Evolutionary conservation across 2,888 invertebrate species (phyloP).

Genomic region (Drosophila macrothrix): DNA sequence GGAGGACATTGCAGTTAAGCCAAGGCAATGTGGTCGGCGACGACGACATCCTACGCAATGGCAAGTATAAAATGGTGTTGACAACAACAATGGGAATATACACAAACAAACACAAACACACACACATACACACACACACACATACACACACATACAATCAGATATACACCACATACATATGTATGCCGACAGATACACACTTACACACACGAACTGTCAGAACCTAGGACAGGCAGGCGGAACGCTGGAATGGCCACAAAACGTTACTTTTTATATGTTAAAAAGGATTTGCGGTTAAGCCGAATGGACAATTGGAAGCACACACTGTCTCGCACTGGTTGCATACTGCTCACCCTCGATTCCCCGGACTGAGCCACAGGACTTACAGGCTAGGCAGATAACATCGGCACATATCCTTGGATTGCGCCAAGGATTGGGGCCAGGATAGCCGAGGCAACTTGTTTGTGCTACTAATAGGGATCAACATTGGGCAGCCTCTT

Average conservation of each 20-base stretch:
- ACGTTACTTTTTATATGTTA: slow-evolving; percentile 80
- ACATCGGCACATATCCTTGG: slow-evolving; percentile 74
- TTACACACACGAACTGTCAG: background rate
- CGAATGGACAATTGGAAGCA: slow-evolving; percentile 68
- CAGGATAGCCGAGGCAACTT: slow-evolving; percentile 60
- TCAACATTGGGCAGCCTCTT: slow-evolving; percentile 76
- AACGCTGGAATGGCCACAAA: slow-evolving; percentile 50
- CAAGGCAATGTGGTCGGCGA: slow-evolving; percentile 45
- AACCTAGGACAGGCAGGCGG: background rate
- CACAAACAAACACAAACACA: slow-evolving; percentile 31
- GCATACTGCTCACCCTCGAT: slow-evolving; percentile 15
- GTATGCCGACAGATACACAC: slow-evolving; percentile 15
- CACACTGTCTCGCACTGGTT: slow-evolving; percentile 42
- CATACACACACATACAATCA: slow-evolving; percentile 6
- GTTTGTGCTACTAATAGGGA: slow-evolving; percentile 78
- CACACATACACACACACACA: background rate
- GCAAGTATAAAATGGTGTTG: slow-evolving; percentile 76
- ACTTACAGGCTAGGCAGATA: slow-evolving; percentile 61
- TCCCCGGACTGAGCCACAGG: slow-evolving; percentile 35
- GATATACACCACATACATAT: slow-evolving; percentile 1
- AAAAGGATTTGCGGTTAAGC: slow-evolving; percentile 81
- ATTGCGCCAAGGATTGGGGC: slow-evolving; percentile 51
- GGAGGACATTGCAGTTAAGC: slow-evolving; percentile 67
- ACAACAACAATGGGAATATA: slow-evolving; percentile 79
- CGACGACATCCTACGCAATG: slow-evolving; percentile 64